These are phyloP conservation scores for Pyrrhia umbra DNA, from an alignment of 2,888 invertebrate species.

Conservation along the genomic window DNA sequence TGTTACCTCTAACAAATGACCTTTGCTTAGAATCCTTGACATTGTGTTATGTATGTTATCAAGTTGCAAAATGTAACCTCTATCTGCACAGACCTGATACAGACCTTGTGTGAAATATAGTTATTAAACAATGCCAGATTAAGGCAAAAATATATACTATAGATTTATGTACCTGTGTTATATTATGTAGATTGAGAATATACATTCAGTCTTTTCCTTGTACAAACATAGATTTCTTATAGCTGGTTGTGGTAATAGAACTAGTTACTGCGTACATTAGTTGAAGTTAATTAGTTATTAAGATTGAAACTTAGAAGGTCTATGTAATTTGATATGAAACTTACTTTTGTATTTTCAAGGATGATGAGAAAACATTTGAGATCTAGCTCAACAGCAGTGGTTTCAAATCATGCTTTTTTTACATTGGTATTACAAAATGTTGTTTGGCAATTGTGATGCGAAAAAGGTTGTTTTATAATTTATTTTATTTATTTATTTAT, in stretches of 20 bases:
- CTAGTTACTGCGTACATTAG: not conserved
- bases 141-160: constrained; percentile 1
- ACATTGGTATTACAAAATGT: too few relatives aligned
- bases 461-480: too few relatives aligned
- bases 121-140: constrained; percentile 6
- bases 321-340: too few relatives aligned
- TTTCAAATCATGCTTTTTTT: too few relatives aligned
- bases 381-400: too few relatives aligned
- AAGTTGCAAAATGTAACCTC: constrained; percentile 29
- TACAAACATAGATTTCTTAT: not conserved
- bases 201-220: not conserved
- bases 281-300: not conserved
- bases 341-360: too few relatives aligned
- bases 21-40: constrained; percentile 34
- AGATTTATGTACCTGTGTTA: not conserved
- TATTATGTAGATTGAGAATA: not conserved
- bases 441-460: too few relatives aligned
- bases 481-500: too few relatives aligned
- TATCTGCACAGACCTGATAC: constrained; percentile 16
- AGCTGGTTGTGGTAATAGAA: constrained; percentile 6
- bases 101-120: constrained; percentile 26
- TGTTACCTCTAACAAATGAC: constrained; percentile 24
- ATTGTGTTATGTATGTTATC: constrained; percentile 32
- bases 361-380: too few relatives aligned
- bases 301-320: not conserved